Base-by-base conservation (phyloP, 2,113 vertebrate genomes). In the Cheilinus undulatus region DNA sequence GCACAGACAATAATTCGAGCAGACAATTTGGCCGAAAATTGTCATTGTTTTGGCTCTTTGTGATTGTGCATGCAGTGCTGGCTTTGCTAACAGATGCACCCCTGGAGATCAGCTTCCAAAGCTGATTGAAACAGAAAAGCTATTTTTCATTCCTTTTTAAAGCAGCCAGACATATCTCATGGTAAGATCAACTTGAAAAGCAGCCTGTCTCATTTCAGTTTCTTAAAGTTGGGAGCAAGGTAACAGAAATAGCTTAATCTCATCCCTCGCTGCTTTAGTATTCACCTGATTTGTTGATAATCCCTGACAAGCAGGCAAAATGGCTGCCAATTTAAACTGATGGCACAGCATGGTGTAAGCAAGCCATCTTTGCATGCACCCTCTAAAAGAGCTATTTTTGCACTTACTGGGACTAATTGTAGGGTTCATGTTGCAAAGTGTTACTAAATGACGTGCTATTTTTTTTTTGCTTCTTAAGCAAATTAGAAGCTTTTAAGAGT, bases 231-330 rank as follows among this genome's bases (percentile, higher is more conserved):
- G 9, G 68, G 32, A 59, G 26, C 19, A 57, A 64, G 15, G 24
- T 14, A 9, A 42, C 72, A 6, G 51, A 76, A 88, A 78, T 32
- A 74, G 20, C 49, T 26, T 27, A 60, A 76, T 75, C 54, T 60
- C 42, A 73, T 80, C 53, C 24, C 22, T 46, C 14, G 51, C 22
- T 43, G 60, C 50, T 66, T 80, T 62, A 68, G 85, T 69, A 40
- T 22, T 69, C 45, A 58, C 40, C 58, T 75, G 69, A 76, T 84
- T 76, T 82, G 62, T 48, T 65, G 62, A 70, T 76, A 56, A 84
- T 63, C 52, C 50, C 38, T 56, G 49, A 60, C 4, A 53, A 69
- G 59, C 50, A 51, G 32, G 73, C 17, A 71, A 82, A 67, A 82
- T 75, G 75, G 54, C 62, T 84, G 69, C 63, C 56, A 40, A 74